Evolutionary conservation across 2,113 vertebrate species (phyloP), one percentile per base, ranked within the genome.

Genomic region (Alouatta palliata): DNA sequence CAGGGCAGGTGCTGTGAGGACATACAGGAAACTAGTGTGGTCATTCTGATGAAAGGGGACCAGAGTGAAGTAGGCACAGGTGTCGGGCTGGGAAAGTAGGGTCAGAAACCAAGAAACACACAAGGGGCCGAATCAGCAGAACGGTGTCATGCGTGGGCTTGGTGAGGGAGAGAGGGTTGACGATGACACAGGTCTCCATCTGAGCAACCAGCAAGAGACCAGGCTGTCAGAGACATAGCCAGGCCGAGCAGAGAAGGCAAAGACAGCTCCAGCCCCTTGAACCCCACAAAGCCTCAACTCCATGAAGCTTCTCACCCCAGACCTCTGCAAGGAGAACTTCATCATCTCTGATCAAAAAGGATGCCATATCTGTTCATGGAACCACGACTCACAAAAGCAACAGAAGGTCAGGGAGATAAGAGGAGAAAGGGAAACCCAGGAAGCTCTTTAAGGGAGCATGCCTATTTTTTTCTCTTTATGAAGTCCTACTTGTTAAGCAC

Each of bases 251-350:
- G 30, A 8, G 32, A 25, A 70, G 40, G 45, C 8, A 3, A 16
- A 45, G 35, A 10, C 0, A 7, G 37, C 21, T 81, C 35, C 0
- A 4, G 93, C 6, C n/a, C 73, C 70, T 8, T 16, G 1, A 1
- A 2, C n/a, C 12, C 12, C 17, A 30, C 14, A 37, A 12, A 27
- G 25, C 9, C 56, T 3, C 5, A 16, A 16, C 8, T 32, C 83
- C 16, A 13, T 4, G 27, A 7, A 1, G 1, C 20, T 21, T 11
- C 25, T 23, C 6, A 4, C 3, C 13, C 45, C 45, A 27, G 37
- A 25, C 1, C 14, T 2, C 32, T 32, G 9, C 2, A 3, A 17
- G 56, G 13, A 52, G 30, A 6, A 6, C 20, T 14, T 37, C 8
- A 10, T 77, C 52, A 5, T 8, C 12, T 43, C 32, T 20, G 27